Evolutionary conservation across 37 sponge, comb jelly and placozoan genomes (phyloP).

Genomic region (Spongilla lacustris): DNA sequence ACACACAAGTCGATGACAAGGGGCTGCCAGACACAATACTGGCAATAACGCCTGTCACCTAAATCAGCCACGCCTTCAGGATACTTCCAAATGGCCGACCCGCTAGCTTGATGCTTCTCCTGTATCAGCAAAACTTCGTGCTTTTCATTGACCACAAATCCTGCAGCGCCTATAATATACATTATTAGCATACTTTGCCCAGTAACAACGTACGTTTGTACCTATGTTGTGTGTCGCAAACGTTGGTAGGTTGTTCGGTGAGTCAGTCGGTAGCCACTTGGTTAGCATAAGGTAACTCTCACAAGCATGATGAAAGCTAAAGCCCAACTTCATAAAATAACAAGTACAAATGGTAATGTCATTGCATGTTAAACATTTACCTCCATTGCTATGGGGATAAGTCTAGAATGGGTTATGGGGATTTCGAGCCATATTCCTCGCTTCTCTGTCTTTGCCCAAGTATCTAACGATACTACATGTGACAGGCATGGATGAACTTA

Average conservation of each 20-base stretch:
- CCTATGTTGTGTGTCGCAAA: conserved; percentile 86
- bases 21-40: background rate
- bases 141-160: conserved; percentile 84
- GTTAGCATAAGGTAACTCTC: conserved; percentile 72
- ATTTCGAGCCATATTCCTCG: conserved; percentile 86
- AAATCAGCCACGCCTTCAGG: conserved; percentile 83
- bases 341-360: too few species aligned
- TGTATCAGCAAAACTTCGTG: conserved; percentile 78
- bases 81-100: conserved; percentile 72
- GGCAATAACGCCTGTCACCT: conserved; percentile 24
- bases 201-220: background rate
- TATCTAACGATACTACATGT: conserved; percentile 44
- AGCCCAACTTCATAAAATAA: conserved; percentile 60
- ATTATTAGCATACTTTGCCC: background rate
- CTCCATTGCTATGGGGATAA: conserved; percentile 70
- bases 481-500: background rate
- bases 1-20: background rate
- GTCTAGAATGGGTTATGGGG: conserved; percentile 38
- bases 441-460: conserved; percentile 59
- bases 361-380: too few species aligned
- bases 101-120: conserved; percentile 23
- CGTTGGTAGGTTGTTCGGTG: conserved; percentile 70
- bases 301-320: conserved; percentile 82
- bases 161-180: conserved; percentile 71
- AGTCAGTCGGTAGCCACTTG: conserved; percentile 72